Percentiles rank a stretch among this genome's conserved stretches.
These are phyloP conservation scores for Hyphantria cunea DNA, from an alignment of 1,140 invertebrate genomes.

Conservation along the genomic window DNA sequence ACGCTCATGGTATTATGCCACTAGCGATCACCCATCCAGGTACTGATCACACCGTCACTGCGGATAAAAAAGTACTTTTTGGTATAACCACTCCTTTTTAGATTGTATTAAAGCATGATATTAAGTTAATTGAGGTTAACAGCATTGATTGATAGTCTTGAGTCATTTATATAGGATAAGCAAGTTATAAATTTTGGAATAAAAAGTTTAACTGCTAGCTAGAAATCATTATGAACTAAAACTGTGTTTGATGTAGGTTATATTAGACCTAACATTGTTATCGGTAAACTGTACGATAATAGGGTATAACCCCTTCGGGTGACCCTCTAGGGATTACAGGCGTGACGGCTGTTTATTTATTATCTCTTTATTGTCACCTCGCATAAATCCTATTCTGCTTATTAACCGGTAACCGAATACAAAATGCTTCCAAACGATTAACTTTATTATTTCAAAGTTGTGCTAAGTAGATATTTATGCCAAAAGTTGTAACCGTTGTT, in stretches of 20 bases:
- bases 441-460: not conserved
- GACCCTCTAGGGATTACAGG: not conserved
- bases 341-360: not conserved
- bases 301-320: not conserved
- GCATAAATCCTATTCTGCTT: not conserved
- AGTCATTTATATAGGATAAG: no score
- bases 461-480: not conserved
- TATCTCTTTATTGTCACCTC: constrained; percentile 1
- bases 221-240: no score
- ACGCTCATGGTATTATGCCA: no score
- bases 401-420: not conserved
- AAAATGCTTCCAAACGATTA: not conserved
- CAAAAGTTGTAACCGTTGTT: not conserved
- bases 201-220: no score
- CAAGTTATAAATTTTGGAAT: no score
- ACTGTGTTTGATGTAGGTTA: not conserved
- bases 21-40: no score
- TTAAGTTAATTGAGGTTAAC: no score
- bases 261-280: not conserved
- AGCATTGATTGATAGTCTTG: no score
- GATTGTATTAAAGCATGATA: no score
- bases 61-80: no score
- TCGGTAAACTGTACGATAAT: not conserved
- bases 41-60: no score
- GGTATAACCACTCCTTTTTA: no score